Evolutionary conservation across 1,140 invertebrate genomes (phyloP).

Genomic region (Mamestra configurata): DNA sequence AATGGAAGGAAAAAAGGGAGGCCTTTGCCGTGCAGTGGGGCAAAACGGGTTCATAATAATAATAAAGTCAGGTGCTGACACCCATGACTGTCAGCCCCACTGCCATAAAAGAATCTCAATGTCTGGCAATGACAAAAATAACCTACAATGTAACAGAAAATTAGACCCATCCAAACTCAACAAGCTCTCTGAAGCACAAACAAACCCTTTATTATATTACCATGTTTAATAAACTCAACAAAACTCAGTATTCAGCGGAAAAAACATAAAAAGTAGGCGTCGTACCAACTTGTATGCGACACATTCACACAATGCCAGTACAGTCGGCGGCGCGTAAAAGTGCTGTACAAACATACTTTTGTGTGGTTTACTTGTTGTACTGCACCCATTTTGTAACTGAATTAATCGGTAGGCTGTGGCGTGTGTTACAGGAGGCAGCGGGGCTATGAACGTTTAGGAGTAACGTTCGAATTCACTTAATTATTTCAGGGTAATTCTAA

Average conservation of each 20-base stretch:
- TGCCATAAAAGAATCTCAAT: no score
- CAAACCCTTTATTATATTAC: background rate
- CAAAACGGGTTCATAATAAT: no score
- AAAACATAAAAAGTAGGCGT: conserved; percentile 14
- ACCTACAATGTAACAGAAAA: background rate
- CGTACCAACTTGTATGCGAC: conserved; percentile 10
- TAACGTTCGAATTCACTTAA: no score
- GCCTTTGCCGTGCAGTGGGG: no score
- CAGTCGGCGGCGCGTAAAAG: conserved; percentile 3
- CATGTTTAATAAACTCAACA: background rate
- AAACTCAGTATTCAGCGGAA: background rate
- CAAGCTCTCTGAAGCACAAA: conserved; percentile 2
- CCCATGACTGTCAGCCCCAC: no score
- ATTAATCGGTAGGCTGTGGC: conserved; percentile 34
- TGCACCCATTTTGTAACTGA: conserved; percentile 54
- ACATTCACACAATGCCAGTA: conserved; percentile 1
- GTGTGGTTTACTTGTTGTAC: conserved; percentile 22
- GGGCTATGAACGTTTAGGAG: no score
- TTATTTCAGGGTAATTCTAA: no score
- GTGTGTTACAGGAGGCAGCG: background rate
- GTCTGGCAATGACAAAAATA: no score
- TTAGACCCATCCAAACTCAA: background rate
- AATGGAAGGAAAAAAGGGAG: no score
- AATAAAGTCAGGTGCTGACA: no score
- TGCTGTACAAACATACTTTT: conserved; percentile 24